Conservation (phyloP, 1,140 invertebrate genomes). For the Formica selysi region DNA sequence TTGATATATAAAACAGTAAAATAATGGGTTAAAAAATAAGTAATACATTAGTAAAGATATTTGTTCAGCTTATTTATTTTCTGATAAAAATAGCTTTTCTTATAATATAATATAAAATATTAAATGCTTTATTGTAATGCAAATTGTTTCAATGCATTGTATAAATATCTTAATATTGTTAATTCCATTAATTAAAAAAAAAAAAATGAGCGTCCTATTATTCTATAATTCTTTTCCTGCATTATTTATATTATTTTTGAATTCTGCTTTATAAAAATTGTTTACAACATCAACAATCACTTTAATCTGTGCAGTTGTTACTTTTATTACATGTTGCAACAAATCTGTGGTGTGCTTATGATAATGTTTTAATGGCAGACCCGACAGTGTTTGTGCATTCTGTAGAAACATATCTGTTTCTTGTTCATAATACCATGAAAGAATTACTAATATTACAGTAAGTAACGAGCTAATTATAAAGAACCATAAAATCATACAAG, state of each 20-base stretch:
- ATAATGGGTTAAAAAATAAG: not conserved
- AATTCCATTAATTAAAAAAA: not conserved
- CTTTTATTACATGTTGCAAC: slow-evolving; percentile 58
- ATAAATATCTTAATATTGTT: not conserved
- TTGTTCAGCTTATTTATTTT: slow-evolving; percentile 29
- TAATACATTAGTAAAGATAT: not conserved
- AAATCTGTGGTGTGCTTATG: slow-evolving; percentile 68
- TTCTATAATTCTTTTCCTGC: slow-evolving; percentile 16
- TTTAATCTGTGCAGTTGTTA: slow-evolving; percentile 62
- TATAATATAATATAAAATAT: slow-evolving; percentile 9
- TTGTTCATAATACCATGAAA: slow-evolving; percentile 73
- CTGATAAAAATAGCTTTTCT: slow-evolving; percentile 29
- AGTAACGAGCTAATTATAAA: slow-evolving; percentile 67
- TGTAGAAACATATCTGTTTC: slow-evolving; percentile 70
- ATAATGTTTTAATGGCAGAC: slow-evolving; percentile 77
- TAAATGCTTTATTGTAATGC: slow-evolving; percentile 13
- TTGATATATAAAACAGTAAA: too few relatives aligned
- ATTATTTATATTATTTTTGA: slow-evolving; percentile 16
- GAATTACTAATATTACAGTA: slow-evolving; percentile 62
- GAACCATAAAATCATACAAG: slow-evolving; percentile 65
- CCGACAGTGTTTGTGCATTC: slow-evolving; percentile 74
- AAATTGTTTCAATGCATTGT: not conserved
- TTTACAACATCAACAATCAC: slow-evolving; percentile 59
- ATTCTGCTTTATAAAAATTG: slow-evolving; percentile 71
- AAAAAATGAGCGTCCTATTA: not conserved